These are phyloP conservation scores for Dasyurus viverrinus DNA, from an alignment of 2,113 vertebrate genomes.

Conservation along the genomic window DNA sequence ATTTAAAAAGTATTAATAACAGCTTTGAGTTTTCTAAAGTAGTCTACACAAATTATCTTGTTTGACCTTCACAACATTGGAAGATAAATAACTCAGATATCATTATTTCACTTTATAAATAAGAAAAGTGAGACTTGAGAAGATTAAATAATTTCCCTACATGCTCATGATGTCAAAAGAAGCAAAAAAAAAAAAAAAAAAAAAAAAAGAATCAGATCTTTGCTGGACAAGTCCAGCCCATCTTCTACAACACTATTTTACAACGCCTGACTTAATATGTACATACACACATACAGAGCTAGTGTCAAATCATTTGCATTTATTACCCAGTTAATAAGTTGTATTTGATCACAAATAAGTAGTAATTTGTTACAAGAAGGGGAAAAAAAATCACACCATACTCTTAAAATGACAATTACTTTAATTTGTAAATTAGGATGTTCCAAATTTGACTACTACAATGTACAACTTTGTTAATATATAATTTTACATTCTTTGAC, in stretches of 20 bases:
- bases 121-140: not conserved
- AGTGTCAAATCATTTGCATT: not conserved
- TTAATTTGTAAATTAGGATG: not conserved
- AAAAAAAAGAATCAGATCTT: not conserved
- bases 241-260: not conserved
- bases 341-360: not conserved
- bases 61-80: not conserved
- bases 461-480: not conserved
- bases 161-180: not conserved
- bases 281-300: not conserved
- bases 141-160: not conserved
- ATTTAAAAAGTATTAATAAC: not conserved
- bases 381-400: not conserved
- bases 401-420: not conserved
- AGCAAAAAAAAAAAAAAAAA: not conserved
- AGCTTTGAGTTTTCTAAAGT: not conserved
- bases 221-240: not conserved
- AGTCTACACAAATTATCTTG: not conserved
- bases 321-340: not conserved
- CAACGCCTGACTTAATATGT: not conserved
- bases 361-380: not conserved
- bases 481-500: not conserved
- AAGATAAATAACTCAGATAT: not conserved
- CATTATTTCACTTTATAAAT: not conserved
- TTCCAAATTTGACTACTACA: not conserved